Evolutionary conservation across 1,140 invertebrate species (phyloP), one percentile per base, ranked within the genome.

Genomic region (Aradophagus sp.): DNA sequence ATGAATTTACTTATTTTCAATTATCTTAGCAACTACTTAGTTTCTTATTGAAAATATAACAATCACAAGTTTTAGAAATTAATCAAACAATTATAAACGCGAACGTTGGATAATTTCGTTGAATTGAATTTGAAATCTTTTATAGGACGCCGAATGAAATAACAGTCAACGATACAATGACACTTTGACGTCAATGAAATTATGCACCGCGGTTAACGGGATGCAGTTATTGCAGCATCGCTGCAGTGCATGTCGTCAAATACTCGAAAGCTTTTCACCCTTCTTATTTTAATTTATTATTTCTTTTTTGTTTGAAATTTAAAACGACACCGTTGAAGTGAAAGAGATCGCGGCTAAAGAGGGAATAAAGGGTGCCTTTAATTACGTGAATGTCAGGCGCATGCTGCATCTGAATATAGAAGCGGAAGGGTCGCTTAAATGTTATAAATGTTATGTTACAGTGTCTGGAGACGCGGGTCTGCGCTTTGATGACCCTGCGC

Each of bases 311-410:
- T 35, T 20, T 19, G 10, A n/a, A n/a, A 62, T 41, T 58, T 62
- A 55, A 71, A 71, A 41, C n/a, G 35, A 59, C 34, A 59, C 59
- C 45, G 47, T 65, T 71, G 59, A 71, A 48, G 48, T 61, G 48
- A 36, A 65, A 71, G 41, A 55, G 41, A 71, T 65, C 42, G 48
- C 53, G 53, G 20, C 34, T 32, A 45, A 62, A 63, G 53, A 47
- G 53, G 47, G 34, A 61, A 58, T 55, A 17, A 48, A 65, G 58
- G 71, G 50, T 78, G 65, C 75, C 67, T 77, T 77, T 77, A 80
- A 80, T 78, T 77, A 77, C 68, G 73, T 73, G 76, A 70, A 77
- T 70, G 74, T 75, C 65, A 77, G 65, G 55, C 61, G 68, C 70
- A 73, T 74, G 58, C 47, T 73, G 73, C 66, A 73, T 63, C 70